These are phyloP conservation scores for Grammomys dolichurus DNA, from an alignment of 2,113 vertebrate species.

Conservation along the genomic window DNA sequence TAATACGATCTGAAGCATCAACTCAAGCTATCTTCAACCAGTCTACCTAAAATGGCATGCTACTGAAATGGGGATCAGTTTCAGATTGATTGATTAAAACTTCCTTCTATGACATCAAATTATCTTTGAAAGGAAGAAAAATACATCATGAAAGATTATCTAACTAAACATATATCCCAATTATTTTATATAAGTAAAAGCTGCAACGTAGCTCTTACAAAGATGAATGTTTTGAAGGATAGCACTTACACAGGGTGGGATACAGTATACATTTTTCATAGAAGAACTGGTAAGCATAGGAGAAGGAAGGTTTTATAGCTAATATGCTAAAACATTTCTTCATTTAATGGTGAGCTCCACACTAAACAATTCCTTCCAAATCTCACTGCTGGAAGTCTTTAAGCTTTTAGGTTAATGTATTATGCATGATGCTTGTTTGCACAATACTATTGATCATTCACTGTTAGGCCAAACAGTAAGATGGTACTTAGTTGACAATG, in stretches of 20 bases:
- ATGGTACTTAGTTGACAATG: slow-evolving; percentile 40
- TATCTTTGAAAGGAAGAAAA: not conserved
- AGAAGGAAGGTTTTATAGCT: not conserved
- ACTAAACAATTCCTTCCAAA: slow-evolving; percentile 49
- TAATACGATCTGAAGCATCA: not conserved
- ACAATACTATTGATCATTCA: slow-evolving; percentile 66
- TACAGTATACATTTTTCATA: not conserved
- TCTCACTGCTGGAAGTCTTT: slow-evolving; percentile 20
- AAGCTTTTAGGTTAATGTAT: slow-evolving; percentile 66
- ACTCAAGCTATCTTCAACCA: not conserved
- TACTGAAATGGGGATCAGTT: not conserved
- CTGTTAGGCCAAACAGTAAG: slow-evolving; percentile 41
- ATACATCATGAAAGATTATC: not conserved
- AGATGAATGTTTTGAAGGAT: not conserved
- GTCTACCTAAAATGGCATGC: not conserved
- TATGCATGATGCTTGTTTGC: slow-evolving; percentile 59
- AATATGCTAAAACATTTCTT: not conserved
- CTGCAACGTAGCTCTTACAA: not conserved
- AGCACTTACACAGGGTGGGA: not conserved
- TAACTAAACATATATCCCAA: not conserved
- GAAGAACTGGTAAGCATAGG: not conserved
- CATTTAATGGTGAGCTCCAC: slow-evolving; percentile 5
- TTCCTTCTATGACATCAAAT: not conserved
- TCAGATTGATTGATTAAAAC: slow-evolving; percentile 19
- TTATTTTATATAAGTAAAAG: not conserved